Conservation (phyloP, 2,888 invertebrate species). For the Pandemis heparana region DNA sequence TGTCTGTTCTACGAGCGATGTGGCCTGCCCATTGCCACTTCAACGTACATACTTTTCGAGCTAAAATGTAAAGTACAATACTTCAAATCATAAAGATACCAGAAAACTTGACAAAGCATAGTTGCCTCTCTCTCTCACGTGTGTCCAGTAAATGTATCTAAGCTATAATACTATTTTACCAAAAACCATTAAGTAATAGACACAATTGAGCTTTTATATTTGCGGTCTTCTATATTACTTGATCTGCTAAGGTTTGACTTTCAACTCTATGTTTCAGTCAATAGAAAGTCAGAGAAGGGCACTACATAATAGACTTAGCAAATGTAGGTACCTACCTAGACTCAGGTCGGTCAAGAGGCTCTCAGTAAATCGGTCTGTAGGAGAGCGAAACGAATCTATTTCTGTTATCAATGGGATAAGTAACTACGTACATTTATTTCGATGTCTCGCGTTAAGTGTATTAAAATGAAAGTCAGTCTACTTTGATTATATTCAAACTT, state of each 20-base stretch:
- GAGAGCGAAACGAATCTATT: conserved; percentile 1
- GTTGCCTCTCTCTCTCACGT: no score
- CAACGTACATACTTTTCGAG: no score
- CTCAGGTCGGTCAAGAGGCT: neutral
- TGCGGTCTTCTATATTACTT: neutral
- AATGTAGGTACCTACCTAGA: conserved; percentile 5
- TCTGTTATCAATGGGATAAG: neutral
- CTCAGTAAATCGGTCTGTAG: neutral
- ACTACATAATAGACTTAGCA: neutral
- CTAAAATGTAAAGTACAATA: no score
- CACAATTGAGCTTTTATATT: neutral
- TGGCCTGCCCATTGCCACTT: no score
- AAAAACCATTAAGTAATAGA: neutral
- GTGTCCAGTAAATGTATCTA: no score
- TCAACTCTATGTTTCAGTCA: conserved; percentile 1
- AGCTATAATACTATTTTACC: no score
- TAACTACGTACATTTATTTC: neutral
- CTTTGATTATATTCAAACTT: conserved; percentile 5
- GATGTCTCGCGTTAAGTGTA: conserved; percentile 3
- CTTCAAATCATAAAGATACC: no score
- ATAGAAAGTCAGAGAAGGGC: conserved; percentile 29
- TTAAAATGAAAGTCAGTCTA: conserved; percentile 10
- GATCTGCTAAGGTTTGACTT: conserved; percentile 14
- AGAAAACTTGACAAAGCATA: no score
- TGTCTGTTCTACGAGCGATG: no score